A percentile compares a stretch with the other conserved stretches of the same genome.
Conservation (phyloP, 1,140 invertebrate genomes). For the Whitmania pigra region DNA sequence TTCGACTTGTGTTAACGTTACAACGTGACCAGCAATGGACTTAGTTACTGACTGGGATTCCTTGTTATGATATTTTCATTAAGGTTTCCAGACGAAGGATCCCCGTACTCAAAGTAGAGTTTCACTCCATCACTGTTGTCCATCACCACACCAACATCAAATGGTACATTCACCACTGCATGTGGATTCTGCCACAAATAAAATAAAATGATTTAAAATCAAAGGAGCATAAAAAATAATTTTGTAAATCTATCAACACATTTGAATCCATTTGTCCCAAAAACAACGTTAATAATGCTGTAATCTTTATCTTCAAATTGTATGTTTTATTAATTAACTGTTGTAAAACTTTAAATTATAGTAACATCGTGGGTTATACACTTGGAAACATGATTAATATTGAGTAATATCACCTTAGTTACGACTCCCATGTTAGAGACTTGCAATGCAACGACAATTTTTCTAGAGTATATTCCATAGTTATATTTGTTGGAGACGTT, state of each 20-base stretch:
- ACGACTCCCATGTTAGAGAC: conserved; percentile 27
- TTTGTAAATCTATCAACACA: too few relatives aligned
- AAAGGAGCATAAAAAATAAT: too few relatives aligned
- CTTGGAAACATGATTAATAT: too few relatives aligned
- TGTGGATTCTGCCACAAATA: conserved; percentile 17
- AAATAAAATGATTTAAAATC: too few relatives aligned
- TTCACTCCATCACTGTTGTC: conserved; percentile 24
- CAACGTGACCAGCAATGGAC: too few relatives aligned
- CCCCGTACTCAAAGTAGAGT: conserved; percentile 28
- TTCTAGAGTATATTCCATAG: conserved; percentile 19
- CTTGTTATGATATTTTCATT: not conserved
- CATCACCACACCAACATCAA: conserved; percentile 28
- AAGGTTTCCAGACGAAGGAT: conserved; percentile 6
- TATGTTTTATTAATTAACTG: too few relatives aligned
- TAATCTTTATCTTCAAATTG: too few relatives aligned
- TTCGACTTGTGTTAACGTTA: too few relatives aligned
- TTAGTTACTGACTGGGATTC: not conserved
- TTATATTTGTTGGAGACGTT: conserved; percentile 29
- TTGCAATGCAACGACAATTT: conserved; percentile 27
- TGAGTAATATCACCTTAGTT: not conserved
- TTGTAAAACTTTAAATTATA: too few relatives aligned
- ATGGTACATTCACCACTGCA: conserved; percentile 25
- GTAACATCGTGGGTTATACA: too few relatives aligned
- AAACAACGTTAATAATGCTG: too few relatives aligned
- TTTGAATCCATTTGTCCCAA: too few relatives aligned